Conservation (phyloP, 2,888 invertebrate genomes). For the Arrhopalites spinosus region DNA sequence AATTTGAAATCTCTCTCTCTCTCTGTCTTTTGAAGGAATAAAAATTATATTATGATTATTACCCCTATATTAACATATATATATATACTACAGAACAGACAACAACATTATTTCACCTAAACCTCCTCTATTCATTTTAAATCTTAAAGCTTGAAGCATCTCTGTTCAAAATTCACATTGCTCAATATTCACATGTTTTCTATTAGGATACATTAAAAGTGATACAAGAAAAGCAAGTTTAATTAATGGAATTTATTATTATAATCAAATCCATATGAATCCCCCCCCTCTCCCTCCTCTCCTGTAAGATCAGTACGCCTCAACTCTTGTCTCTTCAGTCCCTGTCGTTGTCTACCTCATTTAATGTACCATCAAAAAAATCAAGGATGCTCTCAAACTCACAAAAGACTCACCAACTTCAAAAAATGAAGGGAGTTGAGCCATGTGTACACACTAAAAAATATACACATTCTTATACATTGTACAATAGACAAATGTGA, state of each 20-base stretch:
- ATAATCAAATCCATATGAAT: slow-evolving; percentile 29
- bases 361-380: neutral
- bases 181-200: slow-evolving; percentile 29
- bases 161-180: slow-evolving; percentile 11
- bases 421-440: no score
- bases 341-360: neutral
- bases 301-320: slow-evolving; percentile 23
- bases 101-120: slow-evolving; percentile 17
- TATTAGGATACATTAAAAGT: slow-evolving; percentile 17
- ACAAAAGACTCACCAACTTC: neutral
- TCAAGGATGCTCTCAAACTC: neutral
- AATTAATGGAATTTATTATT: slow-evolving; percentile 35
- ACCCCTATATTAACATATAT: neutral
- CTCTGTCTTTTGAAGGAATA: neutral
- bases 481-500: neutral
- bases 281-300: neutral
- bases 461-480: neutral
- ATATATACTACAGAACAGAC: neutral
- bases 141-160: neutral
- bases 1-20: slow-evolving; percentile 6
- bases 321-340: slow-evolving; percentile 3
- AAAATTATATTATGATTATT: no score
- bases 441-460: neutral
- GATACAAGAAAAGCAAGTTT: slow-evolving; percentile 23
- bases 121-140: neutral